A percentile compares a stretch with the other conserved stretches of the same genome.
phyloP scores from a whole-genome alignment of 2,888 invertebrate genomes.

The Platycheirus rosarum region DNA sequence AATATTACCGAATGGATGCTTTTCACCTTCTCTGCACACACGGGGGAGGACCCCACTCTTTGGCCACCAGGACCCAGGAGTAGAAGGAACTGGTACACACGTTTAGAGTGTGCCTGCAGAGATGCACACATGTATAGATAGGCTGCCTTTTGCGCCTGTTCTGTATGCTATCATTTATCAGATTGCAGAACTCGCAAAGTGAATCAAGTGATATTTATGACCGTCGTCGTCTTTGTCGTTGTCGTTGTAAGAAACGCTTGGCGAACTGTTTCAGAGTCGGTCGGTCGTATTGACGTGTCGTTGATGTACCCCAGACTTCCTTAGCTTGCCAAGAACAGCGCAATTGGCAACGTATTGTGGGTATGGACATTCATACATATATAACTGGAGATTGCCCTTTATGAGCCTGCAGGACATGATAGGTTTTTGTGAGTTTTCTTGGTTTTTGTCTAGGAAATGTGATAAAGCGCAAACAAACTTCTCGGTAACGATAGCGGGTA shows the following conservation, averaged over 20 bases:
- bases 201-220: slow-evolving; percentile 73
- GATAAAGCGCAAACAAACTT: slow-evolving; percentile 72
- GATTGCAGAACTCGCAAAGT: slow-evolving; percentile 73
- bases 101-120: too few relatives aligned
- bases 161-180: slow-evolving; percentile 66
- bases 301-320: neutral
- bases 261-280: neutral
- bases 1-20: slow-evolving; percentile 57
- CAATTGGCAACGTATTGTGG: slow-evolving; percentile 47
- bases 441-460: slow-evolving; percentile 65
- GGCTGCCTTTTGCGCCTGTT: slow-evolving; percentile 43
- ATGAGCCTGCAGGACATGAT: slow-evolving; percentile 60
- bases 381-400: slow-evolving; percentile 34
- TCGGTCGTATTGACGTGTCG: neutral
- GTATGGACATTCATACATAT: slow-evolving; percentile 53
- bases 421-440: slow-evolving; percentile 60
- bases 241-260: slow-evolving; percentile 8
- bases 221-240: slow-evolving; percentile 20
- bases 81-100: too few relatives aligned
- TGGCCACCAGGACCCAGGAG: too few relatives aligned
- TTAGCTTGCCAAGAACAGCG: slow-evolving; percentile 2
- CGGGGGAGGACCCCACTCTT: neutral
- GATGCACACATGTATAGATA: slow-evolving; percentile 8
- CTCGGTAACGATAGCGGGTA: slow-evolving; percentile 41
- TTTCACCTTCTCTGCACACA: slow-evolving; percentile 52